Conservation (phyloP, 2,113 vertebrate genomes). For the Hydrolagus affinis region DNA sequence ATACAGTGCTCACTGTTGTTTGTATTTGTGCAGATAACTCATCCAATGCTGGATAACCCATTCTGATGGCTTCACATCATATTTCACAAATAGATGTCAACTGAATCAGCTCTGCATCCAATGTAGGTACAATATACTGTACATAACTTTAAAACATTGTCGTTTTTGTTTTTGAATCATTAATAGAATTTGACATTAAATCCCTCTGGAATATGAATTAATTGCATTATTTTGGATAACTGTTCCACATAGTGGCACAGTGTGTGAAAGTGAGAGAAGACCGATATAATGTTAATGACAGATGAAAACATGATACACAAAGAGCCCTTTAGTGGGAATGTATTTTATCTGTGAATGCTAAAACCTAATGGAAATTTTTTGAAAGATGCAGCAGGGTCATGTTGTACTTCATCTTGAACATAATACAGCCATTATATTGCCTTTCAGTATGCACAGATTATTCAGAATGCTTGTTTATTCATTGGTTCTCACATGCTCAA, state of each 20-base stretch:
- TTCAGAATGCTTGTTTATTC: neutral
- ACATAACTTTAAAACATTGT: neutral
- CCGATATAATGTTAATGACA: neutral
- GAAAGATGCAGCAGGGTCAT: neutral
- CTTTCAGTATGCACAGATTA: neutral
- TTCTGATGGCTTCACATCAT: neutral
- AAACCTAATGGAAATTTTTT: neutral
- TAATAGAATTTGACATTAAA: neutral
- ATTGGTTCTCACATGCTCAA: neutral
- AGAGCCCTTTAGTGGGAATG: neutral
- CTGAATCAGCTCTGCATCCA: neutral
- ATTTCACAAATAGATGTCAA: constrained; percentile 6
- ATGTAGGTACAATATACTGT: neutral
- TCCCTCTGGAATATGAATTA: neutral
- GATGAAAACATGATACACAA: neutral
- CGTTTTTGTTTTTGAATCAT: neutral
- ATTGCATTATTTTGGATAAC: neutral
- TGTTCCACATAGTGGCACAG: neutral
- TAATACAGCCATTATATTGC: neutral
- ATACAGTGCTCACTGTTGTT: neutral
- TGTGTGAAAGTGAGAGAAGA: neutral
- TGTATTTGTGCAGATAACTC: neutral
- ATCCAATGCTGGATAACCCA: neutral
- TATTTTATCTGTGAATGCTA: neutral
- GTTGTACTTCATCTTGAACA: neutral